Base-by-base conservation (phyloP, 2,113 vertebrate genomes). In the Sander vitreus region DNA sequence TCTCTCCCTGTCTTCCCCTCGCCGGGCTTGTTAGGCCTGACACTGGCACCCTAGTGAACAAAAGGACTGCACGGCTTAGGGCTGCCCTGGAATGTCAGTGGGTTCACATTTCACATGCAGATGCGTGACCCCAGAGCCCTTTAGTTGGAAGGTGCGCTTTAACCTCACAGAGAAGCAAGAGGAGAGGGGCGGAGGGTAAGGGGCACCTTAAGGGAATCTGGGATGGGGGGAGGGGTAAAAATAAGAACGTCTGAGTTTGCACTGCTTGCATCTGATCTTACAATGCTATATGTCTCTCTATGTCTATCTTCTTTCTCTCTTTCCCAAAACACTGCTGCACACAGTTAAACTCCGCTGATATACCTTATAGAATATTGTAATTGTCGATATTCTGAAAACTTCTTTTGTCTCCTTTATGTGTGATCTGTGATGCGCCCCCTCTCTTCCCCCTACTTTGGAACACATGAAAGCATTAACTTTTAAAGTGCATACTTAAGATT, bases 101-200 rank as follows among this genome's bases (percentile, higher is more conserved):
- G 92, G 97, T 97, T 97, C 96, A 96, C 95, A 97, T 98, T 97
- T 97, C 97, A 97, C 97, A 97, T 97, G 96, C 96, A 98, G 97
- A 98, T 97, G 97, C 97, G 96, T 96, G 96, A 96, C 96, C 95
- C 91, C 95, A 88, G 95, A 96, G 95, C 96, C 96, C 95, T 95
- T 90, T 96, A 92, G 94, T 92, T 90, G 81, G 95, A 95, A 96
- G 95, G 95, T 96, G 95, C 87, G 93, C 93, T 94, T 95, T 95
- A 95, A 94, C 94, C 94, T 93, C 93, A 71, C 87, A 88, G 87
- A 94, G 95, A 94, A 95, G 96, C 95, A 95, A 90, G 93, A 94
- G 95, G 95, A 80, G 90, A 90, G 76, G 76, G 90, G 90, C 74
- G 85, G 78, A 90, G 91, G 78, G 84, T 87, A 89, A 76, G 94